Evolutionary conservation across 2,888 invertebrate species (phyloP).

Genomic region (Ceraclea dissimilis): DNA sequence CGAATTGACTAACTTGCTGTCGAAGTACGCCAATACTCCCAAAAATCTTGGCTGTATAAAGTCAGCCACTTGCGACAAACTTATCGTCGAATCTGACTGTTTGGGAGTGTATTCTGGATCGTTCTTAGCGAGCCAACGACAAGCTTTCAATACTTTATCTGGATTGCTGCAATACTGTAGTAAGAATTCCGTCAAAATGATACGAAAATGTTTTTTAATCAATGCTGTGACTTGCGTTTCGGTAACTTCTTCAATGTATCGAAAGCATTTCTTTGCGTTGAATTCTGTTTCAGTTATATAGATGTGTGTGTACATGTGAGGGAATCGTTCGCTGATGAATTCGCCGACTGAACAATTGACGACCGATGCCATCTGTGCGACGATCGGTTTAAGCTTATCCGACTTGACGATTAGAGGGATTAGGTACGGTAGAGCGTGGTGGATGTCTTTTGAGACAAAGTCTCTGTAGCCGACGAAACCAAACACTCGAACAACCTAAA

Average conservation of each 20-base stretch:
- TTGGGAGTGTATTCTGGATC: slow-evolving; percentile 43
- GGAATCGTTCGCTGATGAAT: slow-evolving; percentile 57
- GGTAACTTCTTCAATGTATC: slow-evolving; percentile 54
- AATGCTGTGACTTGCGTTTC: slow-evolving; percentile 48
- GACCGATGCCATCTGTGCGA: slow-evolving; percentile 55
- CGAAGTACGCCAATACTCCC: slow-evolving; percentile 70
- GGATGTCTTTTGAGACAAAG: slow-evolving; percentile 61
- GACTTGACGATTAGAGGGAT: slow-evolving; percentile 51
- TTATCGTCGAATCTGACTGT: slow-evolving; percentile 31
- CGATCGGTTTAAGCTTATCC: slow-evolving; percentile 51
- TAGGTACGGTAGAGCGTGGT: slow-evolving; percentile 58
- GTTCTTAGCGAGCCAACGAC: slow-evolving; percentile 51
- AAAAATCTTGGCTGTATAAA: slow-evolving; percentile 67
- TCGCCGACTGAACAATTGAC: slow-evolving; percentile 52
- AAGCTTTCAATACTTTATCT: slow-evolving; percentile 51
- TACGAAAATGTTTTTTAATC: slow-evolving; percentile 56
- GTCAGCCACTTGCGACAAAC: slow-evolving; percentile 49
- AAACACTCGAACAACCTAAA: slow-evolving; percentile 53
- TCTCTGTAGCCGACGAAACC: slow-evolving; percentile 63
- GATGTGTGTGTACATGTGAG: slow-evolving; percentile 63
- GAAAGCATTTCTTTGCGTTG: slow-evolving; percentile 52
- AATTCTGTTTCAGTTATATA: slow-evolving; percentile 56
- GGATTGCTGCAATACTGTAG: slow-evolving; percentile 57
- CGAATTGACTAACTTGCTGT: slow-evolving; percentile 60
- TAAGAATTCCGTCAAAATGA: slow-evolving; percentile 58